phyloP scores from a whole-genome alignment of 2,113 vertebrate species.

The Sigmodon hispidus region DNA sequence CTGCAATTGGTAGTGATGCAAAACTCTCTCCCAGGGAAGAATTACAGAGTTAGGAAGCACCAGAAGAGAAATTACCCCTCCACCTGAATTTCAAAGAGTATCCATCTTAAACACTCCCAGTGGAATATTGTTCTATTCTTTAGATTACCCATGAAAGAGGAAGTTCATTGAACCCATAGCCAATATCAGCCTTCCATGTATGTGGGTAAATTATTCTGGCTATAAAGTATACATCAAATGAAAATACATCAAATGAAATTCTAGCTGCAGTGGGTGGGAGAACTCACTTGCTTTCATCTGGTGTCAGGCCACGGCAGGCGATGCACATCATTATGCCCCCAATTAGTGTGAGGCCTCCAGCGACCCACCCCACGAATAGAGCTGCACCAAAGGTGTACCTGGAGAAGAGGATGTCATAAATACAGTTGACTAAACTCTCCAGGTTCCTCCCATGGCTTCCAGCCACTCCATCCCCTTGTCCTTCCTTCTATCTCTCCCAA shows the following conservation, averaged over 20 bases:
- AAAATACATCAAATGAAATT: neutral
- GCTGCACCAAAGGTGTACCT: slow-evolving; percentile 95
- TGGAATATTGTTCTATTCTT: neutral
- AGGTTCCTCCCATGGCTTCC: neutral
- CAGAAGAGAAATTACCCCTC: neutral
- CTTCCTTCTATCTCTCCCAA: neutral
- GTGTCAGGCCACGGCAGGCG: slow-evolving; percentile 90
- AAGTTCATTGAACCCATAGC: neutral
- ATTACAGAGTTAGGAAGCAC: neutral
- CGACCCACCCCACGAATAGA: slow-evolving; percentile 95
- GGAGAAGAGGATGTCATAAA: slow-evolving; percentile 33
- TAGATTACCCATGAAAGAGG: neutral
- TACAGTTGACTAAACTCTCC: no score
- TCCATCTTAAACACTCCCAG: neutral
- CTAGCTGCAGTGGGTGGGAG: neutral
- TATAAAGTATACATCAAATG: neutral
- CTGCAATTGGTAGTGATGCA: neutral
- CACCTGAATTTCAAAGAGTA: neutral
- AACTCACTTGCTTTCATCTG: slow-evolving; percentile 88
- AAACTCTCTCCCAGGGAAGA: slow-evolving; percentile 10
- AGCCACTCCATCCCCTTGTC: neutral
- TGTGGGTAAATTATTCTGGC: neutral
- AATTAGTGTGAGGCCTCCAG: slow-evolving; percentile 89
- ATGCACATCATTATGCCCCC: slow-evolving; percentile 93
- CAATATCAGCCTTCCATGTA: neutral